Evolutionary conservation across 2,888 invertebrate species (phyloP), one percentile per base, ranked within the genome.

Genomic region (Vesta saturnalis): DNA sequence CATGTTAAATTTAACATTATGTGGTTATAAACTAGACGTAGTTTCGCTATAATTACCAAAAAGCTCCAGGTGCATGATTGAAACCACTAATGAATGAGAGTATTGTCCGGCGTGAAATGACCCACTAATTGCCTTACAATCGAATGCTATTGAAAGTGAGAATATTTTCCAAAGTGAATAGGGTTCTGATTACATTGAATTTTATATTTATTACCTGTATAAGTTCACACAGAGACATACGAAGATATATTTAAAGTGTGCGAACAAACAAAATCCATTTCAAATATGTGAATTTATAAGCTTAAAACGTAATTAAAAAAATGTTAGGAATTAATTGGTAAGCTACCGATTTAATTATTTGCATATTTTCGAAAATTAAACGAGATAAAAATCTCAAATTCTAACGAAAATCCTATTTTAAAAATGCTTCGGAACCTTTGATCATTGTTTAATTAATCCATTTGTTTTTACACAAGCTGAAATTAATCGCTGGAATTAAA

Each of bases 91-190:
- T 83, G 82, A 83, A 83, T 81, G 79, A 78, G 76, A 72, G 73
- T 76, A 83, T 83, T 83, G 83, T 83, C 79, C 81, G 79, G 77
- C 82, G 82, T 83, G 81, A 83, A 83, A 83, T 83, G 81, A 82
- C 77, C 61, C 80, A 80, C 83, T 83, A 83, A 83, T 83, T 83
- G 83, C 81, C 79, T 78, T 80, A 83, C 83, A 83, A 83, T 82
- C 79, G 79, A 65, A 75, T 75, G 79, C 79, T 81, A 80, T 82
- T 80, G 79, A 74, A 77, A 79, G 78, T 76, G 74, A 73, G 78
- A 77, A 80, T 80, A 80, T 80, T 81, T 81, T 79, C 78, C 75
- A 76, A 75, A 73, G 69, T 82, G 81, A 82, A 82, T 82, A 78
- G 80, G 71, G 70, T 72, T 72, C 79, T 82, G 81, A 82, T 82